A percentile compares a stretch with the other conserved stretches of the same genome.
phyloP scores from a whole-genome alignment of 2,113 vertebrate genomes.

The Varanus komodoensis region DNA sequence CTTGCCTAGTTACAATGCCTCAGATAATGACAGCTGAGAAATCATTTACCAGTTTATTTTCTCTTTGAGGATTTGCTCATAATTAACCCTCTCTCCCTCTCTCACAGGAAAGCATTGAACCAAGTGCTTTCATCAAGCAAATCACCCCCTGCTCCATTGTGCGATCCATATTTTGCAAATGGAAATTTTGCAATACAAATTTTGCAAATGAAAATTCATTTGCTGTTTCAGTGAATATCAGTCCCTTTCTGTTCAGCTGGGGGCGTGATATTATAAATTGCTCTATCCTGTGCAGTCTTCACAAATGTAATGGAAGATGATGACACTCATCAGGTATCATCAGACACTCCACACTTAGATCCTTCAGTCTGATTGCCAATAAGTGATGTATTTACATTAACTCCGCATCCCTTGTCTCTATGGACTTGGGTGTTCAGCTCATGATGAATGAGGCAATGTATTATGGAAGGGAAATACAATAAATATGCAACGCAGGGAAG shows the following conservation, averaged over 20 bases:
- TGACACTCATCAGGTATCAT: not conserved
- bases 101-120: conserved; percentile 6
- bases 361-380: conserved; percentile 26
- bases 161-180: not conserved
- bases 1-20: not conserved
- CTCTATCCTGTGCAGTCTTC: not conserved
- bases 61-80: conserved; percentile 9
- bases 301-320: not conserved
- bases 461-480: conserved; percentile 39
- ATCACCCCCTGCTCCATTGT: not conserved
- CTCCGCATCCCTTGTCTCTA: conserved; percentile 10
- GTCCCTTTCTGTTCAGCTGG: not conserved
- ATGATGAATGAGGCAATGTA: conserved; percentile 35
- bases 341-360: conserved; percentile 13
- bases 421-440: conserved; percentile 1
- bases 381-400: conserved; percentile 24
- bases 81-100: conserved; percentile 22
- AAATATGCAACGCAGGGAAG: conserved; percentile 21
- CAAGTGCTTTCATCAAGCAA: conserved; percentile 29
- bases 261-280: conserved; percentile 20
- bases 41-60: not conserved
- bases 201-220: not conserved
- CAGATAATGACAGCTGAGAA: not conserved
- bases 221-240: conserved; percentile 5
- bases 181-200: conserved; percentile 10